Base-by-base conservation (phyloP, 2,113 vertebrate species). In the Silurus glanis region DNA sequence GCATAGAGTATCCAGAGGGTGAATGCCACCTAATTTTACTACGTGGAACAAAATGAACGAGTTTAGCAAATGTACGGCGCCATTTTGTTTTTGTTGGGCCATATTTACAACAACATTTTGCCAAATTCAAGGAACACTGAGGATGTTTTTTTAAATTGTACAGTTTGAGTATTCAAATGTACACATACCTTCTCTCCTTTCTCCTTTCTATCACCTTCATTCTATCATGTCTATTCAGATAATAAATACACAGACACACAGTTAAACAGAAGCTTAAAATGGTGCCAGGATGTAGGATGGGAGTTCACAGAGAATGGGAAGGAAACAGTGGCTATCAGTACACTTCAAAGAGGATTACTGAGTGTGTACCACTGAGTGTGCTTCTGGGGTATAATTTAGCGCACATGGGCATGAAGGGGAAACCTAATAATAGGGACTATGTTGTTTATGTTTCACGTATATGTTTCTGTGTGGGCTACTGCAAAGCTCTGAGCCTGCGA, bases 231-330 rank as follows among this genome's bases (percentile, higher is more conserved):
- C 13, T 67, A 28, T 59, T 85, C 23, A 55, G 16, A 7, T 1
- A 10, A 79, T 37, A n/a, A 56, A 69, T 5, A 66, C 59, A 79
- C 58, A 66, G 55, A 79, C 72, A 66, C 59, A 69, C 62, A 69
- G 13, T 37, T 37, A 82, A 19, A 85, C 49, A 66, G 10, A 76
- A 81, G 83, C 83, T 88, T 81, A 74, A 72, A 78, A 90, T 61
- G 75, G 64, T 86, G 85, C 83, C 82, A 84, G 86, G 86, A 80
- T 88, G 74, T 79, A 88, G 84, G 88, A 88, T 85, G 83, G 53
- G 64, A 69, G 83, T 83, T 61, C 76, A 79, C 85, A 87, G 55
- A 76, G 80, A 85, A 80, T 62, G 82, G 78, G 85, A 89, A 88
- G 86, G 58, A 86, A 87, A 88, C 81, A 25, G 49, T 82, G 66